Evolutionary conservation across 2,888 invertebrate species (phyloP), one percentile per base, ranked within the genome.

Genomic region (Odontocerum albicorne): DNA sequence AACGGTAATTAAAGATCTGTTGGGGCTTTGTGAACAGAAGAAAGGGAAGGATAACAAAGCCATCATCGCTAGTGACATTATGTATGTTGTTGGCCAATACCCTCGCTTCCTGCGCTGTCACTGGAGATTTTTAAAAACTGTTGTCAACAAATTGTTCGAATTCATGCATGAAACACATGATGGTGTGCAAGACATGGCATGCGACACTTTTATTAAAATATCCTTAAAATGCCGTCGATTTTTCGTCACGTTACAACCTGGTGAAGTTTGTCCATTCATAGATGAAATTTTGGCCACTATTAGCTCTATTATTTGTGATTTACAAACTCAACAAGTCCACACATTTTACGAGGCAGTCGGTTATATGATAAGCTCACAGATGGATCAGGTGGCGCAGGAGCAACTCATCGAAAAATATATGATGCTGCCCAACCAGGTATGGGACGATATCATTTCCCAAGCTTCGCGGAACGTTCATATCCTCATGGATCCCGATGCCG

Each of bases 141-240:
- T 99, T 67, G 97, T 99, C 57, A 99, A 98, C 79, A 99, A 99
- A 79, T 83, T 99, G 53, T 99, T 99, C 78, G 99, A 99, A 78
- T 99, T 99, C 73, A 99, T 99, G 99, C 99, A 99, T 72, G 98
- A 99, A 80, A 97, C 97, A 50, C 99, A 99, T 71, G 99, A 98
- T 72, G 99, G 99, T 66, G 99, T 99, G 20, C 98, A 99, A 75
- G 99, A 99, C 69, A 99, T 99, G 99, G 99, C 99, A 57, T 99
- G 99, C 80, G 99, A 99, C 77, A 99, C 99, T 33, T 99, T 99
- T 72, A 99, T 99, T 65, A 99, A 99, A 79, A 99, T 99, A 68
- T 96, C 99, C 21, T 83, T 96, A 66, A 99, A 99, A 75, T 99
- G 99, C 76, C 84, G 96, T 61, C 84, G 97, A 65, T 98, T 99